Evolutionary conservation across 2,888 invertebrate species (phyloP).

Genomic region (Ennomos erosarius): DNA sequence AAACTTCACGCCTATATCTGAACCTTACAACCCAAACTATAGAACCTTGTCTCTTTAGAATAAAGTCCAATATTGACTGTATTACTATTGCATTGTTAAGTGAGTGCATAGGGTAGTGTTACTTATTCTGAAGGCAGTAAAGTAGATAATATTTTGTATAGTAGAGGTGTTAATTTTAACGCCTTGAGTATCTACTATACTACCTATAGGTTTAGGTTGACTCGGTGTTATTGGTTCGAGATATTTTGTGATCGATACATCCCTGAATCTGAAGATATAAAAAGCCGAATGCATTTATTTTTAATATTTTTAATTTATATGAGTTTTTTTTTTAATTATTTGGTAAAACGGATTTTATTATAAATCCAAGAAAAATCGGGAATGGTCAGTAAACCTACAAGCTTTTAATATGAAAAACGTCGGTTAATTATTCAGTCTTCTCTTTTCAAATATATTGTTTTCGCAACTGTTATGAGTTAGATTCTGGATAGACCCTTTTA

Average conservation of each 20-base stretch:
- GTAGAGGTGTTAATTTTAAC: slow-evolving; percentile 76
- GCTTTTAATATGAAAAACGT: too few relatives aligned
- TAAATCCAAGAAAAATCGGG: too few relatives aligned
- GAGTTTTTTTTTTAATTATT: too few relatives aligned
- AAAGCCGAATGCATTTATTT: too few relatives aligned
- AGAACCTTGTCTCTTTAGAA: slow-evolving; percentile 37
- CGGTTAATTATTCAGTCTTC: too few relatives aligned
- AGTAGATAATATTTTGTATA: slow-evolving; percentile 38
- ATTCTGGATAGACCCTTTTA: slow-evolving; percentile 8
- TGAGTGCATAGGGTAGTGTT: slow-evolving; percentile 18
- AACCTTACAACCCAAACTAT: slow-evolving; percentile 45
- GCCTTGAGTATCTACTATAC: slow-evolving; percentile 69
- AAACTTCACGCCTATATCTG: slow-evolving; percentile 79
- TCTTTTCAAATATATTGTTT: too few relatives aligned
- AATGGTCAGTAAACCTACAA: too few relatives aligned
- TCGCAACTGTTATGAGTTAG: too few relatives aligned
- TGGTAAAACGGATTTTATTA: too few relatives aligned
- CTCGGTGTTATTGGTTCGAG: slow-evolving; percentile 66
- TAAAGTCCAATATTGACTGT: slow-evolving; percentile 51
- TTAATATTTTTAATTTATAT: too few relatives aligned
- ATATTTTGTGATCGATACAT: slow-evolving; percentile 44
- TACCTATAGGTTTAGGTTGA: slow-evolving; percentile 48
- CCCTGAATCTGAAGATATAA: not conserved
- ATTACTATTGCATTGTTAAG: slow-evolving; percentile 44
- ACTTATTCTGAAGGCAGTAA: slow-evolving; percentile 20